Conservation (phyloP, 2,888 invertebrate genomes). For the Pristionchus mayeri region DNA sequence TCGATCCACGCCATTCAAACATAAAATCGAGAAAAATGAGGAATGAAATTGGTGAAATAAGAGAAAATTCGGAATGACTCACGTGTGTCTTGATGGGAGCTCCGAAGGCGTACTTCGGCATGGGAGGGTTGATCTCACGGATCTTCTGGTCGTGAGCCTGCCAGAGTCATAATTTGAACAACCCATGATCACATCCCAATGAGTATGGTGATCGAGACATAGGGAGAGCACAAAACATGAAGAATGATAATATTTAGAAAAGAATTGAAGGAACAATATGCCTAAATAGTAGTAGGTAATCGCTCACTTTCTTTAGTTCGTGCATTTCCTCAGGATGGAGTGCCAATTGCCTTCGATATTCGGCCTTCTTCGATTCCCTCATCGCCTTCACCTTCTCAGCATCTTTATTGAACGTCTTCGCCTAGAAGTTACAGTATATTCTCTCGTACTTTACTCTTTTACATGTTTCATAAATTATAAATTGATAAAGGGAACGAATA, state of each 20-base stretch:
- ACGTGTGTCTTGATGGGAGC: neutral
- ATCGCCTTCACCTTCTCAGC: neutral
- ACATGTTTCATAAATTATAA: too few relatives aligned
- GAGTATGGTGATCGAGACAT: too few relatives aligned
- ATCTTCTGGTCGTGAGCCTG: conserved; percentile 10
- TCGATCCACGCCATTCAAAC: neutral
- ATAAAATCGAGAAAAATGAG: neutral
- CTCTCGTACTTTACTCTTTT: too few relatives aligned
- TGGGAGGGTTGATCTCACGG: neutral
- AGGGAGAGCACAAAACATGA: too few relatives aligned
- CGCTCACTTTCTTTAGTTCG: conserved; percentile 14
- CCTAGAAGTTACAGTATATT: neutral
- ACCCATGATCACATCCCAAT: too few relatives aligned
- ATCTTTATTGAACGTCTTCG: neutral
- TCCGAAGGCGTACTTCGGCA: neutral
- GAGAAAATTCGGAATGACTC: neutral
- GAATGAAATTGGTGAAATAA: too few relatives aligned
- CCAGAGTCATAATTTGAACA: too few relatives aligned
- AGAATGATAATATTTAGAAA: too few relatives aligned
- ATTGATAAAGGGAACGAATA: too few relatives aligned
- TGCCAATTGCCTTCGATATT: neutral
- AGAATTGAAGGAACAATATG: too few relatives aligned
- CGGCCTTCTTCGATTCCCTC: neutral
- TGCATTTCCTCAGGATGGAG: neutral
- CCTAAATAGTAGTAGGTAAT: too few relatives aligned